Base-by-base conservation (phyloP, 1,140 invertebrate species). In the Drosophila rhopaloa region DNA sequence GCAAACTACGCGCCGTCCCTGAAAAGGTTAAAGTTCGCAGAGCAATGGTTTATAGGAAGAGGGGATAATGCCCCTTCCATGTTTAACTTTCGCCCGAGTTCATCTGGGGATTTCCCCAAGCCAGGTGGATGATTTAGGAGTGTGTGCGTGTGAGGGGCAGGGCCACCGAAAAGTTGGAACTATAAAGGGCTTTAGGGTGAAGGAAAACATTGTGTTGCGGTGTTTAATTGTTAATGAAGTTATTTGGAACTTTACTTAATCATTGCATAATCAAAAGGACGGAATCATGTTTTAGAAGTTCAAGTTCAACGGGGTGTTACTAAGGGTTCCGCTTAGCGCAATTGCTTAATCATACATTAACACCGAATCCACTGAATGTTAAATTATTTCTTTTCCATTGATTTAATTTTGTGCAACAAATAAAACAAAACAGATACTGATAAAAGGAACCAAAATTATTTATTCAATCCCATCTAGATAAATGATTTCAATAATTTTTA, bases 21-120 rank as follows among this genome's bases (percentile, higher is more conserved):
- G 44, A 59, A 60, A 82, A 86, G 78, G 82, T 85, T 85, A 78
- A 81, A 75, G 78, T 74, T 86, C 63, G 59, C 3, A 0, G 7
- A 48, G 66, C 14, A 24, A n/a, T 32, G 41, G 16, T 24, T 27
- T 24, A 51, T 29, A 38, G 24, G n/a, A n/a, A 38, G 27, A 13
- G 46, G 14, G 14, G 40, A 10, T 13, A 16, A 9, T 5, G 37
- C 41, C 10, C 27, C 32, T 37, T 48, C 19, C 9, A 44, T 35
- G 60, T 10, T 38, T 37, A 71, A 71, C 65, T 71, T 71, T 57
- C 19, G 53, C 16, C 43, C 8, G 16, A 70, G 66, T 58, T 58
- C 43, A 58, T 71, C 43, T 27, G 43, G 67, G 67, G 27, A 68
- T 55, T 70, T 48, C 44, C 37, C 44, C 37, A 44, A 70, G 56